Conservation (phyloP, 2,888 invertebrate genomes). For the Spialia ferax region DNA sequence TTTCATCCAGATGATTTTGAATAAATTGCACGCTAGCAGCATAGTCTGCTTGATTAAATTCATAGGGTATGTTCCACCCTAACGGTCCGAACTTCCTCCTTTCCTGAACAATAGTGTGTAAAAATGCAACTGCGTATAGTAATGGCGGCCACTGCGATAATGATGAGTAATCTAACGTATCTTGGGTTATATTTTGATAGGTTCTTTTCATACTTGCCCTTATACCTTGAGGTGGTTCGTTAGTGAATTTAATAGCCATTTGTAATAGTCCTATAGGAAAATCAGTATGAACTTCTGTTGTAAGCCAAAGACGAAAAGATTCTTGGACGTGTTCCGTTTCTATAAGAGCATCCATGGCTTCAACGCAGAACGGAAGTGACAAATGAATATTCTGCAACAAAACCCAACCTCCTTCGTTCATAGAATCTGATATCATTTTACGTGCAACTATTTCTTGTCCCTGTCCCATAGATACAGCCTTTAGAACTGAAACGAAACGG, state of each 20-base stretch:
- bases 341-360: conserved; percentile 95
- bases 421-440: conserved; percentile 92
- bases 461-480: conserved; percentile 98
- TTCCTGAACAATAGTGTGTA: conserved; percentile 98
- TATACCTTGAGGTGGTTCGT: conserved; percentile 98
- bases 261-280: conserved; percentile 96
- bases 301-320: conserved; percentile 96
- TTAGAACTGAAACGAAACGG: conserved; percentile 83
- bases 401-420: conserved; percentile 96
- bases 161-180: conserved; percentile 96
- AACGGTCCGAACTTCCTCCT: conserved; percentile 98
- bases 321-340: conserved; percentile 94
- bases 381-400: conserved; percentile 98
- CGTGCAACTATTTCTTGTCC: conserved; percentile 96
- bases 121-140: conserved; percentile 96
- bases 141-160: conserved; percentile 97
- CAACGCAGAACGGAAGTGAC: conserved; percentile 97
- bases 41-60: conserved; percentile 98
- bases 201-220: conserved; percentile 96
- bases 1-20: conserved; percentile 98
- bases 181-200: conserved; percentile 95
- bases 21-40: conserved; percentile 98
- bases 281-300: conserved; percentile 96
- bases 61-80: conserved; percentile 99
- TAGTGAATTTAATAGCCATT: conserved; percentile 98